Evolutionary conservation across 2,888 invertebrate genomes (phyloP).

Genomic region (Xestia ashworthii): DNA sequence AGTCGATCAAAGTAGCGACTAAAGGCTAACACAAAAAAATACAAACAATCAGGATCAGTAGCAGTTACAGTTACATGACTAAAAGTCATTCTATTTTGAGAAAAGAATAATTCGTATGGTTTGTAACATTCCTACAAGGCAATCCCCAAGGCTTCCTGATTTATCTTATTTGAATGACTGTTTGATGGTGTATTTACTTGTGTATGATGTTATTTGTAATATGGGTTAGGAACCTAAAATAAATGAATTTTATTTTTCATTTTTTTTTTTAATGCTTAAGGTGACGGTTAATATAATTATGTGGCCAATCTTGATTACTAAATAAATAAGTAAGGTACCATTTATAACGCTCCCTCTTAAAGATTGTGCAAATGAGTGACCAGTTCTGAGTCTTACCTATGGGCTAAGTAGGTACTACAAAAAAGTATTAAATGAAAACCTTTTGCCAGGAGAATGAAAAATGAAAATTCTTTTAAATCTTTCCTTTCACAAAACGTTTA

Average conservation of each 20-base stretch:
- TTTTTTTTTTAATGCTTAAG: no score
- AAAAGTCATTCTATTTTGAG: neutral
- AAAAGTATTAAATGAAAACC: neutral
- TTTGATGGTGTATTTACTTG: no score
- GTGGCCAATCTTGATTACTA: no score
- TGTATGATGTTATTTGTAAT: no score
- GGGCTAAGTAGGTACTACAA: neutral
- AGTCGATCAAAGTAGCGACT: neutral
- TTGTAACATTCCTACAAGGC: no score
- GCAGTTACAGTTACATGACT: neutral
- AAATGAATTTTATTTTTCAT: no score
- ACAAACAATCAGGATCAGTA: neutral
- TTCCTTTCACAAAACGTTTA: conserved; percentile 23
- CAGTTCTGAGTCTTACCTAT: neutral
- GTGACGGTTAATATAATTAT: no score
- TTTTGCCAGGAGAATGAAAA: neutral
- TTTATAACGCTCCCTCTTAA: no score
- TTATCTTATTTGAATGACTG: no score
- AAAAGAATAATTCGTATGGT: neutral
- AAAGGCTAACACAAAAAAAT: neutral
- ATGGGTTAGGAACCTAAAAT: no score
- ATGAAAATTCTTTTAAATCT: neutral
- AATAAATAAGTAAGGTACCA: no score
- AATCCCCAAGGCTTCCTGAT: no score
- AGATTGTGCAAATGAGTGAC: neutral